Conservation (phyloP, 2,888 invertebrate species). For the Nipponacmea schrenckii region DNA sequence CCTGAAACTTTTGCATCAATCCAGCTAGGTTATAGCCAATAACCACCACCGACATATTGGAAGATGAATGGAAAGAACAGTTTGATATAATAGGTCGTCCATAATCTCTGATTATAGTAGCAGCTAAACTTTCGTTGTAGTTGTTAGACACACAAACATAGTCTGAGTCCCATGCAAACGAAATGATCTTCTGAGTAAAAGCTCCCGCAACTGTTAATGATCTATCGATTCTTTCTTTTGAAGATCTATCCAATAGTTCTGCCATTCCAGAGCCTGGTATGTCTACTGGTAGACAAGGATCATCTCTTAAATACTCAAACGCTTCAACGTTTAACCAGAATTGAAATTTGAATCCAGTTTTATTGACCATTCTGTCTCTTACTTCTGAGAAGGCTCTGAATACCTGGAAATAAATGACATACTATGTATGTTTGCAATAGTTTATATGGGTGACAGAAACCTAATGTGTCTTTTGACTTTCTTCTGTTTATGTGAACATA, state of each 20-base stretch:
- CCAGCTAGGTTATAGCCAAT: conserved; percentile 52
- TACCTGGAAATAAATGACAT: conserved; percentile 30
- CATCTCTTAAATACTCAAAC: conserved; percentile 46
- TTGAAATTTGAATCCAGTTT: conserved; percentile 31
- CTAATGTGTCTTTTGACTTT: too few species aligned
- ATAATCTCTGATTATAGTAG: conserved; percentile 39
- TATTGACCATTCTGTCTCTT: conserved; percentile 21
- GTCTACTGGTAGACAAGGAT: conserved; percentile 52
- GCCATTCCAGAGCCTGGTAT: conserved; percentile 39
- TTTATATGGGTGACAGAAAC: not conserved
- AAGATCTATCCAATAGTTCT: conserved; percentile 32
- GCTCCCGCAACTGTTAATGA: conserved; percentile 46
- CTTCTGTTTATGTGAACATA: too few species aligned
- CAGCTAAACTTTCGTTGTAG: conserved; percentile 31
- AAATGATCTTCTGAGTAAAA: conserved; percentile 43
- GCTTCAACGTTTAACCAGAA: conserved; percentile 57
- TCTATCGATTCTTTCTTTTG: conserved; percentile 47
- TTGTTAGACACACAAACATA: conserved; percentile 47
- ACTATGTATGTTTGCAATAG: not conserved
- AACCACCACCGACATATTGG: conserved; percentile 53
- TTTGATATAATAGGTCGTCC: conserved; percentile 47
- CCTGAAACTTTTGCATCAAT: conserved; percentile 45
- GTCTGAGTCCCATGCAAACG: conserved; percentile 55
- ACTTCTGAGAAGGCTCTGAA: conserved; percentile 29
- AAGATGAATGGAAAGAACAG: conserved; percentile 50